Evolutionary conservation across 2,888 invertebrate species (phyloP).

Genomic region (Drosophila bunnanda): DNA sequence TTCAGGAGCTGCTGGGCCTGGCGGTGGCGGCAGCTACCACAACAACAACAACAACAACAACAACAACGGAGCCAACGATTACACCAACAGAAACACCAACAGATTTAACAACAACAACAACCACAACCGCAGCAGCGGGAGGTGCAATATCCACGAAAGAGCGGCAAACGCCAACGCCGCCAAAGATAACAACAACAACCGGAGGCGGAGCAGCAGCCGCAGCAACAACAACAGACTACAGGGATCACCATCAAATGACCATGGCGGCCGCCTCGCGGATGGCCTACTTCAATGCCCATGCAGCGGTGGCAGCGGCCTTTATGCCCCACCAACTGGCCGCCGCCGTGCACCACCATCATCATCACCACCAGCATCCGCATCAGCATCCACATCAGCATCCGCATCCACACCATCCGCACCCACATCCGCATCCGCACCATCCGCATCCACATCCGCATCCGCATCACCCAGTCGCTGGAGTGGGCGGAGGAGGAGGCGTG

Average conservation of each 20-base stretch:
- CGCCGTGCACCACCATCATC: conserved; percentile 71
- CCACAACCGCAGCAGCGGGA: background rate
- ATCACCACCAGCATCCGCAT: conserved; percentile 38
- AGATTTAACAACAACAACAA: conserved; percentile 33
- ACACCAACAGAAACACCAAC: conserved; percentile 38
- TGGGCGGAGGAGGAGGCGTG: conserved; percentile 22
- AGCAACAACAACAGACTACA: conserved; percentile 54
- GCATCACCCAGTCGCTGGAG: conserved; percentile 14
- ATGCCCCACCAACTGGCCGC: conserved; percentile 89
- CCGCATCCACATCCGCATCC: background rate
- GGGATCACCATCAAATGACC: conserved; percentile 80
- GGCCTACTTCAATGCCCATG: conserved; percentile 96
- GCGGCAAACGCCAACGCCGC: conserved; percentile 44
- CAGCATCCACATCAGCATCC: conserved; percentile 30
- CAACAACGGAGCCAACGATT: conserved; percentile 39
- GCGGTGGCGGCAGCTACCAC: conserved; percentile 70
- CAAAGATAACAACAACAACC: conserved; percentile 23
- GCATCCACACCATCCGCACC: conserved; percentile 11
- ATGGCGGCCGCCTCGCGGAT: conserved; percentile 89
- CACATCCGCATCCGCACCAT: conserved; percentile 9
- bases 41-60: conserved; percentile 19
- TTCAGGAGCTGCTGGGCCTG: conserved; percentile 84
- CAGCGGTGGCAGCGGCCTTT: conserved; percentile 95
- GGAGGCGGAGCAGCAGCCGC: conserved; percentile 9
- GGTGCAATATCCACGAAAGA: conserved; percentile 13